phyloP scores from a whole-genome alignment of 1,140 invertebrate genomes.

The Nylanderia fulva region DNA sequence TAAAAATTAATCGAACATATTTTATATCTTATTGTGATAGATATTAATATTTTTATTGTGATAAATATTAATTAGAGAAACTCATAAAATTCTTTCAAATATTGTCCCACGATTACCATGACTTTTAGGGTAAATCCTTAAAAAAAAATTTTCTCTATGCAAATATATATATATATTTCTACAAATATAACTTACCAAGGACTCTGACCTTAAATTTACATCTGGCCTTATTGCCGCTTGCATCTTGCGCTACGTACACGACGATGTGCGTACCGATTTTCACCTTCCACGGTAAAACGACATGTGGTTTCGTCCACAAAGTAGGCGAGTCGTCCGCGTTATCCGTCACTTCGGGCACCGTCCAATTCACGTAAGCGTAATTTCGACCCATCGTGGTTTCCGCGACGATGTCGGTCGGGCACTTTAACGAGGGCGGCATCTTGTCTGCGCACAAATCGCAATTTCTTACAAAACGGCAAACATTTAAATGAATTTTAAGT shows the following conservation, averaged over 20 bases:
- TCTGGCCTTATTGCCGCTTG: conserved; percentile 86
- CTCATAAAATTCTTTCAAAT: too few relatives aligned
- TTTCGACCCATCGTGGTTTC: conserved; percentile 84
- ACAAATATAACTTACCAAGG: conserved; percentile 80
- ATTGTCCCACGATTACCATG: too few relatives aligned
- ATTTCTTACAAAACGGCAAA: background rate
- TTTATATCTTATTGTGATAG: too few relatives aligned
- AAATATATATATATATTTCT: background rate
- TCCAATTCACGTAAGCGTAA: conserved; percentile 86
- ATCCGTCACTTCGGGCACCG: conserved; percentile 83
- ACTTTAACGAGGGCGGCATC: conserved; percentile 86
- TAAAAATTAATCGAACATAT: too few relatives aligned
- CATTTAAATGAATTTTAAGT: too few relatives aligned
- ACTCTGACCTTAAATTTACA: conserved; percentile 87
- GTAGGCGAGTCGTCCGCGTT: conserved; percentile 67
- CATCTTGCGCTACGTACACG: conserved; percentile 86
- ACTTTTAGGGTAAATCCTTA: too few relatives aligned
- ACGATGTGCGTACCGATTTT: conserved; percentile 85
- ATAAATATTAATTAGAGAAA: too few relatives aligned
- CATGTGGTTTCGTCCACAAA: conserved; percentile 78
- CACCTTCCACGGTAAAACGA: conserved; percentile 79
- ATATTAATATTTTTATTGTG: too few relatives aligned
- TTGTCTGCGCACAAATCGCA: conserved; percentile 82
- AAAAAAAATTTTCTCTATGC: too few relatives aligned
- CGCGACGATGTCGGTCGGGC: conserved; percentile 85